These are phyloP conservation scores for Cathartes aura DNA, from an alignment of 2,113 vertebrate genomes.

Conservation along the genomic window DNA sequence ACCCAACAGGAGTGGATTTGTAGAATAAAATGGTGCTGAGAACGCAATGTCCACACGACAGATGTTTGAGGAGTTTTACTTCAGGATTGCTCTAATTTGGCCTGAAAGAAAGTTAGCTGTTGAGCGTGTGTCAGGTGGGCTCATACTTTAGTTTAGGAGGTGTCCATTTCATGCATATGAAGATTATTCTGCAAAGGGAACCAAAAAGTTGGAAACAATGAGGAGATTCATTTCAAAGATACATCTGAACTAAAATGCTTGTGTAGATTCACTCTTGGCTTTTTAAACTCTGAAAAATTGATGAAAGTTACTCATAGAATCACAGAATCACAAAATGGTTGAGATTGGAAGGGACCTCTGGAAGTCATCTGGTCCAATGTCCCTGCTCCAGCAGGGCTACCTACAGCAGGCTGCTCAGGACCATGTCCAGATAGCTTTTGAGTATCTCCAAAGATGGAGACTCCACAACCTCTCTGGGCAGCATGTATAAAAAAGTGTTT, in stretches of 20 bases:
- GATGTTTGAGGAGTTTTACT: background rate
- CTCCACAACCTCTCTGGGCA: background rate
- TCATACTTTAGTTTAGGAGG: background rate
- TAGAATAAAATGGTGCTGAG: background rate
- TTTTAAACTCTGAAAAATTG: background rate
- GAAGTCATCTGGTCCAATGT: background rate
- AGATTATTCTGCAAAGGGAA: background rate
- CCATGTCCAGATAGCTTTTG: background rate
- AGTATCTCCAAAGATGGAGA: background rate
- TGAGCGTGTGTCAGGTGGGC: background rate
- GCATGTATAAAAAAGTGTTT: background rate
- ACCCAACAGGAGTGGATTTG: background rate
- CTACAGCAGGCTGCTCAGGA: background rate
- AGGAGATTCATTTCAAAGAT: background rate
- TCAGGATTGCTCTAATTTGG: background rate
- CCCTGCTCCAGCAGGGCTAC: background rate
- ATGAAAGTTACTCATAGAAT: background rate
- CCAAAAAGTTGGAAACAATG: background rate
- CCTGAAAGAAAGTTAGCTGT: background rate
- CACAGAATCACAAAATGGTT: background rate
- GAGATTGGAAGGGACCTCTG: background rate
- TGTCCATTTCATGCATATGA: background rate
- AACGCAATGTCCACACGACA: background rate
- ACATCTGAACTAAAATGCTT: background rate
- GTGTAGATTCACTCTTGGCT: background rate